Conservation (phyloP, 1,140 invertebrate genomes). For the Hydropsyche tenuis region DNA sequence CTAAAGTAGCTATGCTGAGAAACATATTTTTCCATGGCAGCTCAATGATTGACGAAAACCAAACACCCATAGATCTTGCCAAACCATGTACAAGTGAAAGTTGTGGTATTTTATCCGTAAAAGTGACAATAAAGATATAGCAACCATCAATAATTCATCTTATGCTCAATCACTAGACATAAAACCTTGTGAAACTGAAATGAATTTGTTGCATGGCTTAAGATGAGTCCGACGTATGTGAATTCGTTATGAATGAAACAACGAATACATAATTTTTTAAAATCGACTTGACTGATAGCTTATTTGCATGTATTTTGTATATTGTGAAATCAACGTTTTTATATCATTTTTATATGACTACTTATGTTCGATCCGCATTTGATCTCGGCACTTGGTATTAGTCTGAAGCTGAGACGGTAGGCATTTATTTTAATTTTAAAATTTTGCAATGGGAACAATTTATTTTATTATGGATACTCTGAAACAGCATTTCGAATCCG, state of each 20-base stretch:
- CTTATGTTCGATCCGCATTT: slow-evolving; percentile 25
- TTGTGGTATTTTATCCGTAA: slow-evolving; percentile 19
- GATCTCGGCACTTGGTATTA: neutral
- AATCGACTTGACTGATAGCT: slow-evolving; percentile 47
- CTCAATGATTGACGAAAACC: slow-evolving; percentile 39
- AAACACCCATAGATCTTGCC: slow-evolving; percentile 19
- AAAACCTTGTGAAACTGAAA: slow-evolving; percentile 11
- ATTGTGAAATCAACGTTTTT: slow-evolving; percentile 40
- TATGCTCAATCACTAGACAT: neutral
- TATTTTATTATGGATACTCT: neutral
- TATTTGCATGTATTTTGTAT: slow-evolving; percentile 44
- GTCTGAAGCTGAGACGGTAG: neutral
- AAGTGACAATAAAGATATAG: slow-evolving; percentile 40
- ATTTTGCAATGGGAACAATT: slow-evolving; percentile 2
- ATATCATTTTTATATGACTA: slow-evolving; percentile 47
- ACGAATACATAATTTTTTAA: slow-evolving; percentile 45
- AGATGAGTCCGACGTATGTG: slow-evolving; percentile 11
- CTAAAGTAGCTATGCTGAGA: slow-evolving; percentile 48
- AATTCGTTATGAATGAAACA: slow-evolving; percentile 42
- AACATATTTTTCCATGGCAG: slow-evolving; percentile 50
- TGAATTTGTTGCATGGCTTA: neutral
- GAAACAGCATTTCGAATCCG: neutral
- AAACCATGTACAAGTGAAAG: slow-evolving; percentile 25
- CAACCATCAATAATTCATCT: slow-evolving; percentile 25
- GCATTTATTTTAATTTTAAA: slow-evolving; percentile 17